Evolutionary conservation across 1,140 invertebrate genomes (phyloP), one percentile per base, ranked within the genome.

Genomic region (Trichonephila clavata): DNA sequence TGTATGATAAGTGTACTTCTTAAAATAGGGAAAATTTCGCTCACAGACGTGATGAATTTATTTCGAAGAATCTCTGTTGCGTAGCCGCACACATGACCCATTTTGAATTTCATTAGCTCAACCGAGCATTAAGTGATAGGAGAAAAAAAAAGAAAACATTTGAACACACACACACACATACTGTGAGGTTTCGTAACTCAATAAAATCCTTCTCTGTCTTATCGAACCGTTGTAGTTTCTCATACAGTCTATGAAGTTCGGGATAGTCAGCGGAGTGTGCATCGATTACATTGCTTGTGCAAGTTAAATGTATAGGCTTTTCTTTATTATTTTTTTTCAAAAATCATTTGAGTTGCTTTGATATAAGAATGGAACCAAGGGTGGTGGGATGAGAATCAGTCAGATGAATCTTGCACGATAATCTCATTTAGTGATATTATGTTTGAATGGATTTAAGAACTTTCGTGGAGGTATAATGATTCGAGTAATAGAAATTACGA

Each of bases 41-140:
- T 8, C 10, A 60, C 32, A 32, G 18, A 77, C 14, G 27, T 39
- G 71, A 77, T 7, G 27, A 84, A 84, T 84, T 84, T n/a, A 84
- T 59, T 84, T 87, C 21, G 20, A 61, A 65, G 32, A 65, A 18
- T 32, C 39, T 87, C 27, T 65, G 86, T 87, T 20, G 61, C 86
- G 61, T 87, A 43, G 86, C 24, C 60, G n/a, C 27, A 39, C 61
- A 65, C 27, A 87, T 87, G 86, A 87, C 86, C 86, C 61, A 63
- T 32, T 87, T 87, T 32, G 61, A 61, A 87, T 87, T 87, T 65
- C 86, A 65, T 87, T 39, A 68, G 60, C 13, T 65, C 86, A 59
- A 43, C 50, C 86, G 27, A 87, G 43, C 59, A 32, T 43, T 63
- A 61, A 65, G 21, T 84, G 71, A 39, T 1, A 27, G 27, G n/a